Conservation (phyloP, 1,140 invertebrate species). For the Aradophagus sp. region DNA sequence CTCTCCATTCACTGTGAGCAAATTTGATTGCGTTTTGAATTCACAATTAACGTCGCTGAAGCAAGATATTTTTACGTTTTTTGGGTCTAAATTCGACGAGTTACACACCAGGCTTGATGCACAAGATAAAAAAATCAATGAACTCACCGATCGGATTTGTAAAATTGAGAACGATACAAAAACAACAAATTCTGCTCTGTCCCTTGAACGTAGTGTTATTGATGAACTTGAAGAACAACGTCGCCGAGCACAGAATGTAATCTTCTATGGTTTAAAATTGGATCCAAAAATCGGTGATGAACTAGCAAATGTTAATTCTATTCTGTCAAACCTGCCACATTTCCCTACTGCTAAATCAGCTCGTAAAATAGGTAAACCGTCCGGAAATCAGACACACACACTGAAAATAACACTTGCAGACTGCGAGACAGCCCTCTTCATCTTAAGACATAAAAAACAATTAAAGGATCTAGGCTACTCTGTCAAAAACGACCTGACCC, state of each 20-base stretch:
- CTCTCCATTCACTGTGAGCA: neutral
- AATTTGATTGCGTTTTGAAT: neutral
- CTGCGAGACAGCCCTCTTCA: neutral
- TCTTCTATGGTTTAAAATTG: constrained; percentile 3
- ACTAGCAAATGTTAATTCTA: neutral
- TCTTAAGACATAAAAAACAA: constrained; percentile 2
- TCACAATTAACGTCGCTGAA: neutral
- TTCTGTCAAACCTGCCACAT: neutral
- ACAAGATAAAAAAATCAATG: neutral
- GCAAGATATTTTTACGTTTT: constrained; percentile 1
- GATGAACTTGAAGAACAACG: constrained; percentile 1
- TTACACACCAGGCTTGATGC: neutral
- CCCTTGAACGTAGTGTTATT: neutral
- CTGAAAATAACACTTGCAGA: neutral
- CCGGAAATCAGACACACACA: neutral
- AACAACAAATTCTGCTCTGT: neutral
- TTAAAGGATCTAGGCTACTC: neutral
- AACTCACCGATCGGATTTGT: neutral
- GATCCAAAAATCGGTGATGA: neutral
- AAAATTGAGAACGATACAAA: neutral
- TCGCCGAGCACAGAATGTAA: constrained; percentile 1
- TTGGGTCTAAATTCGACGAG: constrained; percentile 4
- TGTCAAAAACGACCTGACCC: constrained; percentile 2
- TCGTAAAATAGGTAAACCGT: constrained; percentile 3
- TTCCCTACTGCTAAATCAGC: neutral